phyloP scores from a whole-genome alignment of 2,888 invertebrate genomes.

The Aromia moschata region DNA sequence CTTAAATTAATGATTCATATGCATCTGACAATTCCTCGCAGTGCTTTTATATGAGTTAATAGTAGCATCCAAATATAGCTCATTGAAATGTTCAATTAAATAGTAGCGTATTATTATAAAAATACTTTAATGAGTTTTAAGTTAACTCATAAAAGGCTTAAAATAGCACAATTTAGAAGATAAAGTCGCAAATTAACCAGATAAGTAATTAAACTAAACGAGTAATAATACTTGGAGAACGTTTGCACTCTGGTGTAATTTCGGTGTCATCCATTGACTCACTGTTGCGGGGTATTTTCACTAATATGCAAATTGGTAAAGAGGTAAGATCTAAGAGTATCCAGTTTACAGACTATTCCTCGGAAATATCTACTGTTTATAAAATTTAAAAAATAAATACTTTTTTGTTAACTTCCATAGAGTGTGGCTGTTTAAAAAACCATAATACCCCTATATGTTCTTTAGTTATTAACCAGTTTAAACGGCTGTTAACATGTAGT shows the following conservation, averaged over 20 bases:
- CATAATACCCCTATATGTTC: no score
- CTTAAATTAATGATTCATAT: no score
- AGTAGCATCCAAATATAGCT: conserved; percentile 41
- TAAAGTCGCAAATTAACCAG: conserved; percentile 30
- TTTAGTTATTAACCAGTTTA: no score
- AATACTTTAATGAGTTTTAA: conserved; percentile 42
- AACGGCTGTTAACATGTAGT: no score
- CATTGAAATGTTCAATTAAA: conserved; percentile 42
- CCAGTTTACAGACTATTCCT: no score
- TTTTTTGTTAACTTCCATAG: no score
- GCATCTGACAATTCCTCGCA: no score
- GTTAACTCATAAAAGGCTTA: conserved; percentile 40
- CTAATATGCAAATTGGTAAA: no score
- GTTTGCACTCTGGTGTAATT: background rate
- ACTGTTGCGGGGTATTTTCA: no score
- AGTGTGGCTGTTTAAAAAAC: no score
- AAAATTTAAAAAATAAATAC: background rate
- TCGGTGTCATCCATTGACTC: background rate
- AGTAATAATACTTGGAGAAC: conserved; percentile 15
- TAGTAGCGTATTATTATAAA: conserved; percentile 39
- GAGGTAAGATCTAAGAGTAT: no score
- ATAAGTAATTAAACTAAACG: conserved; percentile 22
- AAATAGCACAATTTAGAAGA: conserved; percentile 42
- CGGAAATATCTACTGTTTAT: background rate
- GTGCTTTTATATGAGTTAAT: conserved; percentile 16